Base-by-base conservation (phyloP, 2,113 vertebrate genomes). In the Myotis davidii region DNA sequence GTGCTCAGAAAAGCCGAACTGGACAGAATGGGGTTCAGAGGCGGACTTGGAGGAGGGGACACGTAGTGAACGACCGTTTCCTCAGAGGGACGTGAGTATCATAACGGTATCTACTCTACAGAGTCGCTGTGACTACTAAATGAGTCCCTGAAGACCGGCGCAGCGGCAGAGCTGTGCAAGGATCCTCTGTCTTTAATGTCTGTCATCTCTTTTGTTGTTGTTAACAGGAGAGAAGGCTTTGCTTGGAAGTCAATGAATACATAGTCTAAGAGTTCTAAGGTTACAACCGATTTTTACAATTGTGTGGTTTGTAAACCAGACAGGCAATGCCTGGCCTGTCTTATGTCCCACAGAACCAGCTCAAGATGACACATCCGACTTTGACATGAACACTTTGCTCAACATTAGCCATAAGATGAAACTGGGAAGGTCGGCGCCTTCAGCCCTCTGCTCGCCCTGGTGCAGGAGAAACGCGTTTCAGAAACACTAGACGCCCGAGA, bases 321-420 rank as follows among this genome's bases (percentile, higher is more conserved):
- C n/a, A n/a, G n/a, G n/a, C n/a, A n/a, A n/a, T n/a, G n/a, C n/a
- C n/a, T n/a, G n/a, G n/a, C n/a, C n/a, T n/a, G n/a, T n/a, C n/a
- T n/a, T n/a, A n/a, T n/a, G n/a, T n/a, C n/a, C n/a, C n/a, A 85
- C 61, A 93, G 29, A 85, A 83, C 13, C 16, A 85, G 39, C 39
- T 88, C 61, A 82, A 39, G 16, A 94, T 56, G 54, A 92, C 17
- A 88, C 70, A 67, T 79, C 76, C 76, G 69, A 88, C 61, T 56
- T 67, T 42, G 16, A 83, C 27, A 86, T 94, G 79, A 52, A n/a
- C 50, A 42, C 34, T 74, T 70, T 81, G 18, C 12, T 65, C 8
- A n/a, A 73, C n/a, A 45, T 82, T 21, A 82, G 21, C 18, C 37
- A 39, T 65, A 83, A 91, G 27, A 45, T 45, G 70, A 79, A 94